Percentiles rank a stretch among this genome's conserved stretches.
These are phyloP conservation scores for Salvelinus alpinus DNA, from an alignment of 2,113 vertebrate genomes.

Conservation along the genomic window DNA sequence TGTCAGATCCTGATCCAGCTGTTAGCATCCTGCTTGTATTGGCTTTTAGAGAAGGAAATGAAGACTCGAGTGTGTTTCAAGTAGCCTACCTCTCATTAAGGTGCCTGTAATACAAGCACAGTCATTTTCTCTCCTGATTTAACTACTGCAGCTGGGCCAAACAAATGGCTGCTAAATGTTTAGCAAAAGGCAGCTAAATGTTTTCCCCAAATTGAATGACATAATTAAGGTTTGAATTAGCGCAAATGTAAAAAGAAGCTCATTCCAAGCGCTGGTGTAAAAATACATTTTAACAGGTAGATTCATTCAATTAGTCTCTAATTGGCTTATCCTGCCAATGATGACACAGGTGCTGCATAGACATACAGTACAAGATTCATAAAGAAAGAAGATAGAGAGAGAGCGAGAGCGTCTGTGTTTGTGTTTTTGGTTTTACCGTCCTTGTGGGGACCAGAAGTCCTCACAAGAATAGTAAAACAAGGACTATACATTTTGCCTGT, in stretches of 20 bases:
- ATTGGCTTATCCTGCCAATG: neutral
- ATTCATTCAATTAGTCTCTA: neutral
- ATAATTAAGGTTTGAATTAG: no score
- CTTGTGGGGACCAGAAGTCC: no score
- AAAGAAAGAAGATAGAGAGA: no score
- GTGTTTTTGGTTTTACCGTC: no score
- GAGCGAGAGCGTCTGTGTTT: no score
- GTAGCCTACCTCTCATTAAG: neutral
- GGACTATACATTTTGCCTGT: no score
- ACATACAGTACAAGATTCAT: no score
- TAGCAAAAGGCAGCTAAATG: no score
- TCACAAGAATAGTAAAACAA: no score
- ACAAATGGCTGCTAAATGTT: neutral
- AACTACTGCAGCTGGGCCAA: neutral
- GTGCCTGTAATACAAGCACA: neutral
- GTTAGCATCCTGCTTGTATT: neutral
- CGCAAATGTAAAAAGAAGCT: neutral
- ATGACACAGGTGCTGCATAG: neutral
- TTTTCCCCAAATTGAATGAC: no score
- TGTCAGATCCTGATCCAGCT: neutral
- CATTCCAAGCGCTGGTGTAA: neutral
- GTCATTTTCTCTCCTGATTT: neutral
- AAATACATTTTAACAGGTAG: neutral
- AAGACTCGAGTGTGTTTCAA: neutral
- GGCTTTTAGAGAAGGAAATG: neutral